Conservation (phyloP, 2,797 vertebrate genomes). For the Cyclura pinguis region DNA sequence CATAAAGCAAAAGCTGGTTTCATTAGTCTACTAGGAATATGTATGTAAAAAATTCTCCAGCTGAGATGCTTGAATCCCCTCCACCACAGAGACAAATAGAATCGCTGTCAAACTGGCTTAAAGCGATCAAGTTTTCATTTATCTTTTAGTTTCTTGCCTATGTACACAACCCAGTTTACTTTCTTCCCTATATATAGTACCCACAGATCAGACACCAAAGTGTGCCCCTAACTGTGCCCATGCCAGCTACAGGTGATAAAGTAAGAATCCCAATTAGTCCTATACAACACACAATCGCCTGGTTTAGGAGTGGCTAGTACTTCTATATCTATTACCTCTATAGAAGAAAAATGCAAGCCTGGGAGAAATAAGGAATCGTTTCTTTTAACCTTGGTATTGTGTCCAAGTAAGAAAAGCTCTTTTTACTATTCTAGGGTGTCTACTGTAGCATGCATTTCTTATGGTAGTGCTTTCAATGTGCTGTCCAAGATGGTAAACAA, state of each 20-base stretch:
- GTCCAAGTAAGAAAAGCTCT: neutral
- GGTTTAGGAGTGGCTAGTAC: neutral
- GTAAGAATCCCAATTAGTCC: constrained; percentile 26
- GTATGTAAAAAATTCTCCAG: constrained; percentile 15
- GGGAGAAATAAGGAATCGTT: neutral
- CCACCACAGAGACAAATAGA: constrained; percentile 9
- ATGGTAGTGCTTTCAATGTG: neutral
- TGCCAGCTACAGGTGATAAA: constrained; percentile 5
- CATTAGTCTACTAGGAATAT: constrained; percentile 5
- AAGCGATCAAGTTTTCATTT: constrained; percentile 24
- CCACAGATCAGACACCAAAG: constrained; percentile 23
- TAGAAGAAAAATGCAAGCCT: neutral
- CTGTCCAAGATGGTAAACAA: neutral
- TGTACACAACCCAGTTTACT: neutral
- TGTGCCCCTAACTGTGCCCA: neutral
- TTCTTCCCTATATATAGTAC: constrained; percentile 11
- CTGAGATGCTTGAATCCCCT: neutral
- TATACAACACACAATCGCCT: constrained; percentile 6
- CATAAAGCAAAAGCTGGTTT: constrained; percentile 15
- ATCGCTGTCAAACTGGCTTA: constrained; percentile 34
- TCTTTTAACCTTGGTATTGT: neutral
- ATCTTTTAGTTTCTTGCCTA: constrained; percentile 24
- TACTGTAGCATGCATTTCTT: neutral
- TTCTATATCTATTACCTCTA: neutral
- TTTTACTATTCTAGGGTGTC: neutral